Evolutionary conservation across 2,888 invertebrate genomes (phyloP).

Genomic region (Tholera decimalis): DNA sequence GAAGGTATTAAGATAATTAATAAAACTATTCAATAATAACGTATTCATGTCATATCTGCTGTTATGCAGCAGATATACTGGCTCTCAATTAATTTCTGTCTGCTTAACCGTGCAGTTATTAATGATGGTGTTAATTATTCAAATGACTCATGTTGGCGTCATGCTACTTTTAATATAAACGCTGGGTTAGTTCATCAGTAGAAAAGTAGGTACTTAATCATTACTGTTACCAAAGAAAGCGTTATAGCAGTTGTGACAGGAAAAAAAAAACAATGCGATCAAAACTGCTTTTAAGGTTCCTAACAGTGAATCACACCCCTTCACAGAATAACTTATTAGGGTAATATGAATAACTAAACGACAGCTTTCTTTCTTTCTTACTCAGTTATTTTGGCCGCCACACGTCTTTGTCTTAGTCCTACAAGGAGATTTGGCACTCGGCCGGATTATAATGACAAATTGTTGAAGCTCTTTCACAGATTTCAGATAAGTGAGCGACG

Average conservation of each 20-base stretch:
- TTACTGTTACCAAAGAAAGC: neutral
- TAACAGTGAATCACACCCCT: conserved; percentile 15
- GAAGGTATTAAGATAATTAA: conserved; percentile 14
- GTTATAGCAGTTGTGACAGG: neutral
- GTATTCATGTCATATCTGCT: conserved; percentile 1
- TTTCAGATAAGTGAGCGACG: conserved; percentile 15
- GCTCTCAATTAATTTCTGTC: conserved; percentile 28
- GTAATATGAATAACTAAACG: conserved; percentile 4
- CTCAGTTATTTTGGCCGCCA: conserved; percentile 6
- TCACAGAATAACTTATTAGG: conserved; percentile 10
- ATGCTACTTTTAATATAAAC: conserved; percentile 18
- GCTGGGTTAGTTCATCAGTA: neutral
- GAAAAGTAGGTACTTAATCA: neutral
- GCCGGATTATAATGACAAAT: conserved; percentile 33
- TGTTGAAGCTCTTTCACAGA: conserved; percentile 33
- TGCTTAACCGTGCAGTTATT: conserved; percentile 19
- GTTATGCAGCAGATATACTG: conserved; percentile 9
- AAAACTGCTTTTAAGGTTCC: conserved; percentile 8
- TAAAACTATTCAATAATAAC: conserved; percentile 24
- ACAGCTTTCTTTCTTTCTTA: conserved; percentile 7
- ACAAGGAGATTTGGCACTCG: conserved; percentile 32
- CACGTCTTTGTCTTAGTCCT: conserved; percentile 40
- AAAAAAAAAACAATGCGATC: neutral
- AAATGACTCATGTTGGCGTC: conserved; percentile 22
- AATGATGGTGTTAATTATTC: conserved; percentile 25